Evolutionary conservation across 1,140 invertebrate species (phyloP).

Genomic region (Aethina tumida): DNA sequence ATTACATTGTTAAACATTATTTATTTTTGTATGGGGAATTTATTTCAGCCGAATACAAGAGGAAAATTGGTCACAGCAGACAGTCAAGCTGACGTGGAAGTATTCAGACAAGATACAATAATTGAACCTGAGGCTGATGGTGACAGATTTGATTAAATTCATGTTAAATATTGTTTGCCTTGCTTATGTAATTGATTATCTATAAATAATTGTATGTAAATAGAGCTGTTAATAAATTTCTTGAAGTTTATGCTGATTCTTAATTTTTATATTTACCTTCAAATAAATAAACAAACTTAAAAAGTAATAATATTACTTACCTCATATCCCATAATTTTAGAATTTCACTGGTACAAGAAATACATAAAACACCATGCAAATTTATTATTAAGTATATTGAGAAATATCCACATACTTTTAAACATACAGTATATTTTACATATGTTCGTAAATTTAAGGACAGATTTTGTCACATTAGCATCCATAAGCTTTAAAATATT

Average conservation of each 20-base stretch:
- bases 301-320: too few relatives aligned
- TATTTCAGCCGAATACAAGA: constrained; percentile 42
- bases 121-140: constrained; percentile 38
- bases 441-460: constrained; percentile 17
- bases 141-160: constrained; percentile 27
- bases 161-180: too few relatives aligned
- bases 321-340: too few relatives aligned
- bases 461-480: constrained; percentile 18
- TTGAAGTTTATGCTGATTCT: too few relatives aligned
- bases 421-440: constrained; percentile 21
- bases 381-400: constrained; percentile 21
- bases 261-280: too few relatives aligned
- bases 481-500: constrained; percentile 15
- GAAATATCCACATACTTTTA: constrained; percentile 21
- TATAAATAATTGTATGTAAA: too few relatives aligned
- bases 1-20: too few relatives aligned
- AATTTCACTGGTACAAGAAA: too few relatives aligned
- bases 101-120: constrained; percentile 52
- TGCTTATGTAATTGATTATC: neutral
- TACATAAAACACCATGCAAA: neutral
- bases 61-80: constrained; percentile 47
- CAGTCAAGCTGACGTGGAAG: constrained; percentile 53
- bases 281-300: too few relatives aligned
- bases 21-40: constrained; percentile 5
- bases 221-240: too few relatives aligned